phyloP scores from a whole-genome alignment of 2,113 vertebrate species.

The zebrafish (Danio rerio) region DNA sequence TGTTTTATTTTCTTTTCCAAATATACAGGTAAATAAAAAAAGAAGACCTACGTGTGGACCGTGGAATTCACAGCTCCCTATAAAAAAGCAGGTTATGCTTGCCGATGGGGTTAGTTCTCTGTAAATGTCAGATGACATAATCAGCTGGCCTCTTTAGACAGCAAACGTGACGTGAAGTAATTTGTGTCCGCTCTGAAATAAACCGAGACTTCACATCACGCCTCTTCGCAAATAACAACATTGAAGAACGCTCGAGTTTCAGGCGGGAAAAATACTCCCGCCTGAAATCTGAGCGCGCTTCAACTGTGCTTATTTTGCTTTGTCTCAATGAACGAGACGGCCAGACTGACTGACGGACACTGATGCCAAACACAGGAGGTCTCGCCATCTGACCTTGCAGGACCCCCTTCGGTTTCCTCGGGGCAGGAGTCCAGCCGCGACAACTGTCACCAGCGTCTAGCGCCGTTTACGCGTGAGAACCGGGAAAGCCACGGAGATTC shows the following conservation, averaged over 20 bases:
- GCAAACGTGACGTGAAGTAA: slow-evolving; percentile 46
- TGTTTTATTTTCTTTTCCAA: slow-evolving; percentile 14
- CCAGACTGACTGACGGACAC: slow-evolving; percentile 61
- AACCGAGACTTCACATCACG: slow-evolving; percentile 12
- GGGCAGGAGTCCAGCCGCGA: slow-evolving; percentile 45
- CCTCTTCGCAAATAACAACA: slow-evolving; percentile 34
- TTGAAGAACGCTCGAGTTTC: slow-evolving; percentile 25
- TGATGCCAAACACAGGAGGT: slow-evolving; percentile 54
- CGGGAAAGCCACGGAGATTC: slow-evolving; percentile 41
- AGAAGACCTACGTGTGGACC: background rate
- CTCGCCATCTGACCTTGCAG: slow-evolving; percentile 60
- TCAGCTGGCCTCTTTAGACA: slow-evolving; percentile 12
- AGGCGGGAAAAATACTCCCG: slow-evolving; percentile 42
- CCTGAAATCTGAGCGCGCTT: slow-evolving; percentile 55
- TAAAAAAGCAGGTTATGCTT: slow-evolving; percentile 14
- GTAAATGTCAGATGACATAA: slow-evolving; percentile 51
- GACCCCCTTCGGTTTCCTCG: slow-evolving; percentile 25
- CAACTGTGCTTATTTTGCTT: slow-evolving; percentile 61
- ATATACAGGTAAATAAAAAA: slow-evolving; percentile 35
- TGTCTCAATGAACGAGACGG: slow-evolving; percentile 15
- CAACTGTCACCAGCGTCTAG: slow-evolving; percentile 34
- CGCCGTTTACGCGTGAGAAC: slow-evolving; percentile 40
- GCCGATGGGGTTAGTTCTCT: slow-evolving; percentile 21
- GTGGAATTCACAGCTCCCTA: slow-evolving; percentile 18
- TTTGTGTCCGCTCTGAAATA: slow-evolving; percentile 51